Base-by-base conservation (phyloP, 2,888 invertebrate species). In the Calephelis perditalis region DNA sequence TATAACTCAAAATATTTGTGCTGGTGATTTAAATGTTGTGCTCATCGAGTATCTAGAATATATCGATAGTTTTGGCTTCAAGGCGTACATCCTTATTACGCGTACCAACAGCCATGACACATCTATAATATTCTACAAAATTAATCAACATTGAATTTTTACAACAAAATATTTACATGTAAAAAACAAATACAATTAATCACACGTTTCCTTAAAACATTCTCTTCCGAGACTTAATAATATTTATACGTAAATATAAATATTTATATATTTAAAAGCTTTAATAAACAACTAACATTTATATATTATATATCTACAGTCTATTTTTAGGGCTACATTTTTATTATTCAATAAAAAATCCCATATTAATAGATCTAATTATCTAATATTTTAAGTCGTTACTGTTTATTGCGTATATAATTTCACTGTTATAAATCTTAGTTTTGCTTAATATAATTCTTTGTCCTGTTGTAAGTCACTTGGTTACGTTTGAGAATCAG, bases 291-390 rank as follows among this genome's bases (percentile, higher is more conserved):
- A 79, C 86, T 86, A 86, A 86, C 85, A 85, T 82, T 85, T 69
- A 86, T 84, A 82, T 84, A 85, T 59, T 54, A 26, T 76, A 79
- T 79, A 82, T 73, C 84, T 86, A 86, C 83, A 84, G 79, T 86
- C 82, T 84, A 80, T 83, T 81, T 78, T 70, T 75, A 77, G 79
- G 76, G 74, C 84, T 85, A 83, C 76, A 73, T 71, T 52, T 73
- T 72, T 72, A 68, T 71, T 73, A 64, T 62, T 55, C 61, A 61
- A 63, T 63, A 63, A 66, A 63, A 55, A 59, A 37, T 55, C 26
- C 55, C 44, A 45, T 59, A 45, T 59, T 54, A 54, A 55, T 59
- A 55, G 59, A 59, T 59, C 45, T 59, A 46, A 56, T 44, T 54
- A 59, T 43, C 36, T 44, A 52, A 52, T 52, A 52, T 52, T 52